Evolutionary conservation across 2,797 vertebrate genomes (phyloP).

Genomic region (Pelodytes ibericus): DNA sequence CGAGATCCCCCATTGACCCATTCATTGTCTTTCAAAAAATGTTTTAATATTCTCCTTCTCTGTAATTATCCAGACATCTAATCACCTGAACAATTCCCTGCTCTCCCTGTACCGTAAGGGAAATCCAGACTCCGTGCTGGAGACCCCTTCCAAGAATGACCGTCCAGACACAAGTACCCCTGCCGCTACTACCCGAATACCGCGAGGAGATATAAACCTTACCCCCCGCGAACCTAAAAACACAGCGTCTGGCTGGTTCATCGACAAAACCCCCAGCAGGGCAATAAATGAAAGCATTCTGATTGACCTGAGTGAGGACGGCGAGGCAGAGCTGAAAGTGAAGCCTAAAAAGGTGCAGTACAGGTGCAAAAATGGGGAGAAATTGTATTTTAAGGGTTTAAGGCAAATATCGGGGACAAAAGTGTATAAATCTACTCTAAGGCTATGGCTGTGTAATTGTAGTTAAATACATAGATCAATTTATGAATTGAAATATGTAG

Average conservation of each 20-base stretch:
- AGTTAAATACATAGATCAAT: too few relatives aligned
- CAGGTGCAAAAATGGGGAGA: too few relatives aligned
- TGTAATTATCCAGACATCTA: conserved; percentile 73
- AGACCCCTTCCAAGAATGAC: conserved; percentile 61
- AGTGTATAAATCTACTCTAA: too few relatives aligned
- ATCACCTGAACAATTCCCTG: conserved; percentile 92
- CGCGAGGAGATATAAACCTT: conserved; percentile 24
- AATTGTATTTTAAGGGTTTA: too few relatives aligned
- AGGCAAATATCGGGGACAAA: too few relatives aligned
- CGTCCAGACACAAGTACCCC: conserved; percentile 47
- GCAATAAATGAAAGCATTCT: conserved; percentile 67
- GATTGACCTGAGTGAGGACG: conserved; percentile 82
- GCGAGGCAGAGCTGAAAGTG: conserved; percentile 59
- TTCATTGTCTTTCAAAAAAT: too few relatives aligned
- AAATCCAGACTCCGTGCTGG: conserved; percentile 64
- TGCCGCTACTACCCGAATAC: conserved; percentile 10
- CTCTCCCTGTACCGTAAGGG: conserved; percentile 86
- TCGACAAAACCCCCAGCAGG: conserved; percentile 75
- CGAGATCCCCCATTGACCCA: too few relatives aligned
- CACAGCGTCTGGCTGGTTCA: conserved; percentile 83
- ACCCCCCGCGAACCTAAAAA: conserved; percentile 47
- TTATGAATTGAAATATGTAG: too few relatives aligned
- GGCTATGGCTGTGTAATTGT: too few relatives aligned
- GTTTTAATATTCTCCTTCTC: too few relatives aligned
- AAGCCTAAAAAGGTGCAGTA: conserved; percentile 47